Evolutionary conservation across 2,888 invertebrate genomes (phyloP), one percentile per base, ranked within the genome.

Genomic region (Orthosia cruda): DNA sequence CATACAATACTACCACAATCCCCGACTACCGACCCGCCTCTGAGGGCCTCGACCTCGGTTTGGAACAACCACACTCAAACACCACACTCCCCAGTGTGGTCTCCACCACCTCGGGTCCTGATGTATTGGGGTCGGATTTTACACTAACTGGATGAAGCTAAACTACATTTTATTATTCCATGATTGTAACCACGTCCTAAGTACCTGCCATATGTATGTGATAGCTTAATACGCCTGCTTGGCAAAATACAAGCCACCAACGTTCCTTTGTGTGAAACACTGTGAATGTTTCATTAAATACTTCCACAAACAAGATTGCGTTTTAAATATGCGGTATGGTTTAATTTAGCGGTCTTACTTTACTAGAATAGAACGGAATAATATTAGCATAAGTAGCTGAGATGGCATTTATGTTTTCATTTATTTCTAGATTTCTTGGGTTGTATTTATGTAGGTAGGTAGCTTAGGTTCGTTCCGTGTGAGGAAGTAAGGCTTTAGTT

Each of bases 321-420:
- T 65, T 61, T 80, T 57, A 76, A 76, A 69, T 45, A 78, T 69
- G 71, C 61, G 61, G 55, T 57, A 77, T n/a, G 50, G 78, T 76
- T 78, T 78, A 78, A 76, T 71, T 78, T 78, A 62, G 18, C 52
- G 47, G 32, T 76, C 16, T 15, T 23, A 50, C 45, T 26, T 55
- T 72, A 20, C 50, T 13, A 55, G 64, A 77, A 73, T 66, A 72
- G 57, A 50, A 62, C 2, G 45, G 74, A 23, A 80, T 80, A 72
- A 63, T 71, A 76, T 79, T 79, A 55, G 47, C 79, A 71, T 76
- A 70, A 70, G 79, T 78, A 77, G 59, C n/a, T 40, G 0, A 49
- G 20, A 52, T 5, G 45, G 62, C 50, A 47, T 78, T 62, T 52
- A 79, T 71, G 32, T 71, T 79, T 62, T 62, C 62, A 78, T 69